Evolutionary conservation across 2,888 invertebrate genomes (phyloP).

Genomic region (Thymelicus acteon): DNA sequence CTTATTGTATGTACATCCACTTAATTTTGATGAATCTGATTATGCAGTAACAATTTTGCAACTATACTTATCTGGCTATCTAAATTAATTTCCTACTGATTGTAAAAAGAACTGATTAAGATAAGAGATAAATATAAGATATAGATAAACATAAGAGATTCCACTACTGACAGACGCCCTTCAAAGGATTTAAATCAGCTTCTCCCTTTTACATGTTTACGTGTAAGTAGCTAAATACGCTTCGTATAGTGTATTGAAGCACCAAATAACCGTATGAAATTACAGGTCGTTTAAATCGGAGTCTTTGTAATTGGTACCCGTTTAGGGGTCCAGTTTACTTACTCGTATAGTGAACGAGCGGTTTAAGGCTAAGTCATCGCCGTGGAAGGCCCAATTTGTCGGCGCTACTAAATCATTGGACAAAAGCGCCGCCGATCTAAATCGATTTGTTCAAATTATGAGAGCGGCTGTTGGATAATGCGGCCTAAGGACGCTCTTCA

Average conservation of each 20-base stretch:
- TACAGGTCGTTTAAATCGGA: constrained; percentile 74
- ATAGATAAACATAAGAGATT: too few relatives aligned
- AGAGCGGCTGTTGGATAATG: constrained; percentile 52
- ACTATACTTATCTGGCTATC: too few relatives aligned
- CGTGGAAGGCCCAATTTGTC: constrained; percentile 75
- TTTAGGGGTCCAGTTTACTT: constrained; percentile 68
- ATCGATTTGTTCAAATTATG: constrained; percentile 82
- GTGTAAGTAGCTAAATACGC: constrained; percentile 4
- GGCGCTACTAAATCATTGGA: constrained; percentile 79
- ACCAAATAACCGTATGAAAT: constrained; percentile 52
- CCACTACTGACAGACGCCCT: too few relatives aligned
- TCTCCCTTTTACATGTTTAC: constrained; percentile 12
- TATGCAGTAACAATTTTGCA: too few relatives aligned
- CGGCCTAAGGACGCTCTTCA: constrained; percentile 7
- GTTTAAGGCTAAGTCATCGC: constrained; percentile 60
- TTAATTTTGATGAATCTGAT: too few relatives aligned
- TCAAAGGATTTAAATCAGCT: too few relatives aligned
- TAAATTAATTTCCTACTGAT: too few relatives aligned
- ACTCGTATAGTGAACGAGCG: constrained; percentile 50
- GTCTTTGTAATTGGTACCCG: constrained; percentile 76
- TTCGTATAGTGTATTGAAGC: constrained; percentile 47
- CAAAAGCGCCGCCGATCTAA: constrained; percentile 80
- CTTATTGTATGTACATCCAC: too few relatives aligned
- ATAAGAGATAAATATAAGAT: too few relatives aligned
- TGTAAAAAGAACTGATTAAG: too few relatives aligned